Evolutionary conservation across 2,113 vertebrate genomes (phyloP).

Genomic region (Glaucomys volans): DNA sequence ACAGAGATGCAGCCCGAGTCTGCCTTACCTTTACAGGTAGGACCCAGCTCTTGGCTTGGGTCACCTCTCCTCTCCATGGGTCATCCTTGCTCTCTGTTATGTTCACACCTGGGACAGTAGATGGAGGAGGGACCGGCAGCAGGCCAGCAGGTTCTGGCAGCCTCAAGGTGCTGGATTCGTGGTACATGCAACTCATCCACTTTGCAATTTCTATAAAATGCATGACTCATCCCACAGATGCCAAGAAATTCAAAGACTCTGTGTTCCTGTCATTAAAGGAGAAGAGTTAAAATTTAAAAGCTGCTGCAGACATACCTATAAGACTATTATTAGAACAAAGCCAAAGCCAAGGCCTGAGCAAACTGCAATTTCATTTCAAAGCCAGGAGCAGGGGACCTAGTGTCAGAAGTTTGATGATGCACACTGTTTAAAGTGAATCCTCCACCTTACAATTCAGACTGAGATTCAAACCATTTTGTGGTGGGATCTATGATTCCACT

Average conservation of each 20-base stretch:
- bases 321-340: conserved; percentile 45
- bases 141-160: background rate
- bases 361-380: conserved; percentile 61
- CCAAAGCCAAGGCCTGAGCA: conserved; percentile 3
- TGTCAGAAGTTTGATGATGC: background rate
- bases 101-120: background rate
- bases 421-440: background rate
- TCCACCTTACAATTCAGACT: background rate
- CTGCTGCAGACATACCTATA: background rate
- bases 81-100: background rate
- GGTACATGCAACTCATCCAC: background rate
- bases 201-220: conserved; percentile 2
- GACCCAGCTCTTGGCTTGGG: background rate
- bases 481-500: background rate
- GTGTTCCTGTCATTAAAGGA: conserved; percentile 49
- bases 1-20: background rate
- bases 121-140: background rate
- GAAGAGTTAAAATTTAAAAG: conserved; percentile 8
- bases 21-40: background rate
- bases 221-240: conserved; percentile 58
- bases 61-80: background rate
- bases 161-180: rapidly evolving
- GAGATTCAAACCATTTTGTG: background rate
- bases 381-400: background rate
- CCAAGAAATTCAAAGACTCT: conserved; percentile 71